Evolutionary conservation across 2,797 vertebrate species (phyloP).

Genomic region (Ceryle rudis): DNA sequence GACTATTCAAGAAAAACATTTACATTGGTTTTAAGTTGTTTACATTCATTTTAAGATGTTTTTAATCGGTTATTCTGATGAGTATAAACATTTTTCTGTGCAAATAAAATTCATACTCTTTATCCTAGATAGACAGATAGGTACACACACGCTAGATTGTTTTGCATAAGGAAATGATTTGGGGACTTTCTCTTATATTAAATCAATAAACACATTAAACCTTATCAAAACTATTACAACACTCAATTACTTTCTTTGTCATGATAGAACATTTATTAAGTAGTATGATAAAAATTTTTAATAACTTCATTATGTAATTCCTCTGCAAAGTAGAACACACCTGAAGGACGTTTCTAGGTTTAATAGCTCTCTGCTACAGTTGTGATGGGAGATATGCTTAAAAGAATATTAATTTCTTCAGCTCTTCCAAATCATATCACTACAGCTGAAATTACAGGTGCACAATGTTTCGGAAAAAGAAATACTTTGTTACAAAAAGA

Average conservation of each 20-base stretch:
- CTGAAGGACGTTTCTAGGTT: neutral
- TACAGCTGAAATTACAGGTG: neutral
- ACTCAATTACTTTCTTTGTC: neutral
- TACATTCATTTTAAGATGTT: neutral
- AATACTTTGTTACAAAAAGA: neutral
- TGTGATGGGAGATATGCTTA: neutral
- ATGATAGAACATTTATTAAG: neutral
- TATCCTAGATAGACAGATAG: neutral
- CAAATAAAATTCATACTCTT: neutral
- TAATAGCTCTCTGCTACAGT: neutral
- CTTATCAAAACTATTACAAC: neutral
- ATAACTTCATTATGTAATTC: neutral
- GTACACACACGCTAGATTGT: neutral
- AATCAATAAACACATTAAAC: neutral
- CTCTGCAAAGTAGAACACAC: conserved; percentile 16
- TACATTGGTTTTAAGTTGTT: neutral
- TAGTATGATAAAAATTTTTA: neutral
- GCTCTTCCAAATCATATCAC: neutral
- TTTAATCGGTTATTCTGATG: neutral
- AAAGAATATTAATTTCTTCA: neutral
- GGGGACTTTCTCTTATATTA: neutral
- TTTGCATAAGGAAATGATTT: neutral
- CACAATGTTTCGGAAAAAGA: neutral
- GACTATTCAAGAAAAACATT: neutral
- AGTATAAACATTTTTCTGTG: neutral